Percentiles rank a stretch among this genome's conserved stretches.
phyloP scores from a whole-genome alignment of 2,888 invertebrate species.

The Lasioglossum marginatum region DNA sequence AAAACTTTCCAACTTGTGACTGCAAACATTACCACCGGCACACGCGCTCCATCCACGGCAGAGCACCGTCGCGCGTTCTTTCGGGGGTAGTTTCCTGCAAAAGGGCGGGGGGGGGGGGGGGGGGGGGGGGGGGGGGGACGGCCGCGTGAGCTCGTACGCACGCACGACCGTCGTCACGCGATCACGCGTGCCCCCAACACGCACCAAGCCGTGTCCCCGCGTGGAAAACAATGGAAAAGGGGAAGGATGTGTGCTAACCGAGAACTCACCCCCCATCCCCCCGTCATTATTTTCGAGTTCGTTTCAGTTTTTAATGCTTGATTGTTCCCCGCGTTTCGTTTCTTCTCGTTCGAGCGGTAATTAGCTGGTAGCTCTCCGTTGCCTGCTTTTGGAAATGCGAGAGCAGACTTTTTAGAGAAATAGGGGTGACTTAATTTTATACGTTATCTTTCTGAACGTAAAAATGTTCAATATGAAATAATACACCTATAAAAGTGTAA shows the following conservation, averaged over 20 bases:
- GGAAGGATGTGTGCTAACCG: constrained; percentile 6
- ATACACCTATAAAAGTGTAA: too few species aligned
- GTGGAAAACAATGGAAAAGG: constrained; percentile 59
- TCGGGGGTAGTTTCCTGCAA: not conserved
- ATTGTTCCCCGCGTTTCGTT: constrained; percentile 3
- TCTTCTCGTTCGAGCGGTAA: not conserved
- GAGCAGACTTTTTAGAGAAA: not conserved
- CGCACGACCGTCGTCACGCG: constrained; percentile 6
- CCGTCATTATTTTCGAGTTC: constrained; percentile 38
- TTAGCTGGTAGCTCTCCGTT: not conserved
- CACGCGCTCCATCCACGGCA: constrained; percentile 55
- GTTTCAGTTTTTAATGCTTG: constrained; percentile 33
- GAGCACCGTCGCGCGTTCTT: not conserved
- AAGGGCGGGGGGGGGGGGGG: not conserved
- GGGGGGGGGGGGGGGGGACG: not conserved
- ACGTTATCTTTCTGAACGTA: too few species aligned
- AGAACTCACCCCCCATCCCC: not conserved
- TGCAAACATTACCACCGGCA: constrained; percentile 74
- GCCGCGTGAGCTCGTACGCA: constrained; percentile 32
- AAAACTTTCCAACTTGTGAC: constrained; percentile 80
- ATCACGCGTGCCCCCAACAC: constrained; percentile 27
- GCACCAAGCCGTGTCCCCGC: constrained; percentile 56
- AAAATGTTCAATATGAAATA: too few species aligned
- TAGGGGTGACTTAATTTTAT: not conserved
- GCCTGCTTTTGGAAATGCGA: not conserved